phyloP scores from a whole-genome alignment of 2,113 vertebrate genomes.

The Anseranas semipalmata region DNA sequence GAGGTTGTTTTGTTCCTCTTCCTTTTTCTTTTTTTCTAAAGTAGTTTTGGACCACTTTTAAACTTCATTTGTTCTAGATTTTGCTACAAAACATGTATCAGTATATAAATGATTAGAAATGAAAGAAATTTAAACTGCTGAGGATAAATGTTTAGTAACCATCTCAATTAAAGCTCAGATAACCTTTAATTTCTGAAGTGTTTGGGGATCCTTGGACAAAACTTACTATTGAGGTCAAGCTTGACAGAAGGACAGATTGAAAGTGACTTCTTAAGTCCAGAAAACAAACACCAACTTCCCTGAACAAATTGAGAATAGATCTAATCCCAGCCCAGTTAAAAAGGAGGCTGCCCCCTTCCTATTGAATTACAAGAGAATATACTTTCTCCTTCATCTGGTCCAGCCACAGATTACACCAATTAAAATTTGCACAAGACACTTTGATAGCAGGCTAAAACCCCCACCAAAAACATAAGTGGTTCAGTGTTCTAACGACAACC shows the following conservation, averaged over 20 bases:
- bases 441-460: conserved; percentile 29
- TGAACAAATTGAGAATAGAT: conserved; percentile 19
- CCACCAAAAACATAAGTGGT: conserved; percentile 19
- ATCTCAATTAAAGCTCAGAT: background rate
- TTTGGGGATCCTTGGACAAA: background rate
- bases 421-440: conserved; percentile 43
- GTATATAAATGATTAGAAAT: background rate
- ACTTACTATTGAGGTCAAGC: conserved; percentile 26
- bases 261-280: conserved; percentile 32
- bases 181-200: background rate
- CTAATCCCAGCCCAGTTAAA: background rate
- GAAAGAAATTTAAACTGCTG: background rate
- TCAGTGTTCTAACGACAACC: conserved; percentile 42
- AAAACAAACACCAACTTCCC: conserved; percentile 5
- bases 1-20: background rate
- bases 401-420: conserved; percentile 30
- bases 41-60: background rate
- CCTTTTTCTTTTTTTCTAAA: background rate
- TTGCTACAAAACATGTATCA: background rate
- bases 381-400: conserved; percentile 35
- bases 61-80: background rate
- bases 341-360: background rate
- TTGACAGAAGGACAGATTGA: conserved; percentile 20
- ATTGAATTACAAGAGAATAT: background rate
- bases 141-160: background rate